A percentile compares a stretch with the other conserved stretches of the same genome.
Conservation (phyloP, 1,140 invertebrate species). For the Vollenhovia emeryi region DNA sequence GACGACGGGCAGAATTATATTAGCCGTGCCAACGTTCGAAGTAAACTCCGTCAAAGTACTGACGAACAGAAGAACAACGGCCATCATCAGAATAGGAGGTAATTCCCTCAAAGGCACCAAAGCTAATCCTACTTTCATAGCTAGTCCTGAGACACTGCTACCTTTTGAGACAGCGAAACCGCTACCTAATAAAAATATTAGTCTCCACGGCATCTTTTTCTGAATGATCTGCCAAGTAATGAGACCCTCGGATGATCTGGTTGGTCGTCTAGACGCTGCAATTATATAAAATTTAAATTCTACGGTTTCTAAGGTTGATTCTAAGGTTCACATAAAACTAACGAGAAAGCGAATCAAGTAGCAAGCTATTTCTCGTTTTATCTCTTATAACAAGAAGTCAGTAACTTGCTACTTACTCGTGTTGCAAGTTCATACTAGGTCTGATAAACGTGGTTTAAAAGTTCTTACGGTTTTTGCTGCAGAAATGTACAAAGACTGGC, state of each 20-base stretch:
- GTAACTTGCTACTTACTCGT: conserved; percentile 14
- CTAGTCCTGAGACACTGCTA: conserved; percentile 91
- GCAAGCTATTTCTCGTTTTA: not conserved
- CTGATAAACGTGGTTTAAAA: not conserved
- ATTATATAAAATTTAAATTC: conserved; percentile 1
- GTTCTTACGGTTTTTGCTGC: conserved; percentile 78
- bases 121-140: conserved; percentile 88
- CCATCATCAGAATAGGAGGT: conserved; percentile 85
- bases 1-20: conserved; percentile 92
- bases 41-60: conserved; percentile 92
- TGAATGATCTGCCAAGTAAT: conserved; percentile 91
- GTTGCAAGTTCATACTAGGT: not conserved
- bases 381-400: not conserved
- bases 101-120: conserved; percentile 86
- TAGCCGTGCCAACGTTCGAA: conserved; percentile 93
- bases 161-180: conserved; percentile 94
- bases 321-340: not conserved
- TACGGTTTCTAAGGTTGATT: not conserved
- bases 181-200: conserved; percentile 90
- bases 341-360: not conserved
- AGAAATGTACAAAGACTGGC: conserved; percentile 88
- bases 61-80: conserved; percentile 86
- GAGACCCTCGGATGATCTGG: conserved; percentile 87
- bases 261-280: conserved; percentile 81
- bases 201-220: conserved; percentile 90